Percentiles rank a stretch among this genome's conserved stretches.
Evolutionary conservation across 30 jellyfish, hydroid and myxozoan genomes (phyloP).

Genomic region (Aurelia sp.): DNA sequence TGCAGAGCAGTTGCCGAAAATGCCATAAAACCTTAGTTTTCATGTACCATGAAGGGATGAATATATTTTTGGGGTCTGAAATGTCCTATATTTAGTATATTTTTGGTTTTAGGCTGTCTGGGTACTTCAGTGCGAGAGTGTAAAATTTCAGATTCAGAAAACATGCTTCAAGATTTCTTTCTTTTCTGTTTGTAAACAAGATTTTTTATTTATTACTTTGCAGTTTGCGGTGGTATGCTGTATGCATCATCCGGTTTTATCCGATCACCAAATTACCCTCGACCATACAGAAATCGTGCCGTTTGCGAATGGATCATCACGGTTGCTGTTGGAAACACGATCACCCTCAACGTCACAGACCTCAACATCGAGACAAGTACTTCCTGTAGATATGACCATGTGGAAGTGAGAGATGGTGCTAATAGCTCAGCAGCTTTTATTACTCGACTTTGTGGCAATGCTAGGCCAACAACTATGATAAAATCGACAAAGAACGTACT

Average conservation of each 20-base stretch:
- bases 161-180: no score
- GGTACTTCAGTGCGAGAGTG: no score
- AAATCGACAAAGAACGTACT: slow-evolving; percentile 42
- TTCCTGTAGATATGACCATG: slow-evolving; percentile 58
- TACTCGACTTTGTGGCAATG: slow-evolving; percentile 63
- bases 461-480: slow-evolving; percentile 6
- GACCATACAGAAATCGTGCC: slow-evolving; percentile 52
- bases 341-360: slow-evolving; percentile 49
- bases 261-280: slow-evolving; percentile 80
- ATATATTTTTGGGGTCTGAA: no score
- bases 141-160: no score
- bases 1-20: no score
- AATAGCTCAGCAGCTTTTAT: slow-evolving; percentile 29
- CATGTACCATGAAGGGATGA: no score
- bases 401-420: slow-evolving; percentile 63
- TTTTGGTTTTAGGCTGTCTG: no score
- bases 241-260: slow-evolving; percentile 70
- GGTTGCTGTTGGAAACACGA: slow-evolving; percentile 64
- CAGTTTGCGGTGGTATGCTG: slow-evolving; percentile 89
- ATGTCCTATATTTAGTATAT: no score
- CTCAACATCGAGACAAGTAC: slow-evolving; percentile 59
- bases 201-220: neutral
- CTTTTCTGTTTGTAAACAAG: no score
- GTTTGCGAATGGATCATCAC: slow-evolving; percentile 75
- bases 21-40: no score